Evolutionary conservation across 92 coral and sea anemone genomes (phyloP).

Genomic region (Phenganax marumi): DNA sequence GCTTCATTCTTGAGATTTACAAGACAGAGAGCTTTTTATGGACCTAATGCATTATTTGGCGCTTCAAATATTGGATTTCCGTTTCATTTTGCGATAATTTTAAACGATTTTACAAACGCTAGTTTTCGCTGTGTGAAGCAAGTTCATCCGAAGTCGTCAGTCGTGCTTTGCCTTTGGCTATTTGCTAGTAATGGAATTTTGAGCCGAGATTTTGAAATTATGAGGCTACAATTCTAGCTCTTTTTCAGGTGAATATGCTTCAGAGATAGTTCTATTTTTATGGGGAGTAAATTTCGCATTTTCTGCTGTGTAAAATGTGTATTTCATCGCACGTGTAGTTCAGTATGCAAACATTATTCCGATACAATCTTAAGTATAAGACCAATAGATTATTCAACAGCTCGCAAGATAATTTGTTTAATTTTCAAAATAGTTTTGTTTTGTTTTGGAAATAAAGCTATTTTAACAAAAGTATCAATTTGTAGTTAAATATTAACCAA

Average conservation of each 20-base stretch:
- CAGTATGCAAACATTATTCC: neutral
- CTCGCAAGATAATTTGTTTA: neutral
- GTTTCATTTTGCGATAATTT: neutral
- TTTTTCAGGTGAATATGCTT: neutral
- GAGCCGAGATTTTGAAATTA: neutral
- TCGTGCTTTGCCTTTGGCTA: neutral
- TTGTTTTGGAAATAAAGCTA: neutral
- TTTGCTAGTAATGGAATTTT: neutral
- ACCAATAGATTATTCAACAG: neutral
- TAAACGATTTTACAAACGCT: neutral
- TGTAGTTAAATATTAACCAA: neutral
- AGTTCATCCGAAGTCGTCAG: neutral
- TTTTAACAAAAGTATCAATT: conserved; percentile 19
- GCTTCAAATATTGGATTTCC: neutral
- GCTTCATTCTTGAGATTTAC: neutral
- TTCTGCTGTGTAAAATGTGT: neutral
- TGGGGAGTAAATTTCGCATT: neutral
- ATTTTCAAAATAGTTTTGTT: neutral
- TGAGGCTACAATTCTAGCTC: neutral
- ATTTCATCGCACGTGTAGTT: neutral
- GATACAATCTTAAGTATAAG: neutral
- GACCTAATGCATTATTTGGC: neutral
- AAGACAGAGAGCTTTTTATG: neutral
- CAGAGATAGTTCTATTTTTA: neutral
- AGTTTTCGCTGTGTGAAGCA: no score